These are phyloP conservation scores for Agrenia bidenticulata DNA, from an alignment of 2,888 invertebrate genomes.

Conservation along the genomic window DNA sequence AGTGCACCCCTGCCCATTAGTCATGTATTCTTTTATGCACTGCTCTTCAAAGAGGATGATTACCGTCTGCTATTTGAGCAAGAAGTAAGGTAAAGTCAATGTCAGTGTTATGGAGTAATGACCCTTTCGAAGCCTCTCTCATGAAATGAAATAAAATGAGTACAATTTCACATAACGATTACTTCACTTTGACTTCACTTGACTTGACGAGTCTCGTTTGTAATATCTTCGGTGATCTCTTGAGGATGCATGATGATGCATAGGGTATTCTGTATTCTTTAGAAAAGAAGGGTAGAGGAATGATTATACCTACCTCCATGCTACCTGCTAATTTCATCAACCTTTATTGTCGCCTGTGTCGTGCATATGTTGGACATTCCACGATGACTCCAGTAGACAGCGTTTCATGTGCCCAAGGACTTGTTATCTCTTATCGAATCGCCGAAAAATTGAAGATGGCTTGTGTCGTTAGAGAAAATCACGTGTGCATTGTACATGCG, in stretches of 20 bases:
- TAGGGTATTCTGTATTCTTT: no score
- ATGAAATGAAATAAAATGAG: conserved; percentile 41
- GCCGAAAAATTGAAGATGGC: no score
- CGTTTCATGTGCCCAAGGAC: no score
- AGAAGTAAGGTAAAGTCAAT: conserved; percentile 23
- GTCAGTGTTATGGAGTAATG: conserved; percentile 37
- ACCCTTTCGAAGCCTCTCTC: conserved; percentile 33
- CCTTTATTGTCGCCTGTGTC: conserved; percentile 2
- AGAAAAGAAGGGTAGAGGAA: conserved; percentile 7
- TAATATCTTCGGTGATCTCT: background rate
- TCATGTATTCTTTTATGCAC: conserved; percentile 24
- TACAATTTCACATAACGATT: conserved; percentile 43
- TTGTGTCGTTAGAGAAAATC: no score
- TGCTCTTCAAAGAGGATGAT: conserved; percentile 19
- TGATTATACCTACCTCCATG: background rate
- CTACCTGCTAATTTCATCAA: conserved; percentile 16
- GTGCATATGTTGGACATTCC: no score
- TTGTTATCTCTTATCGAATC: no score
- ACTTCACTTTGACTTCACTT: conserved; percentile 23
- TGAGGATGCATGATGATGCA: no score
- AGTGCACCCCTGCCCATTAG: conserved; percentile 4
- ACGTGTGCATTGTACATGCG: no score
- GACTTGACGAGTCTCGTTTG: conserved; percentile 18
- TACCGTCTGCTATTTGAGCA: conserved; percentile 19
- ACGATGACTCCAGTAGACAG: no score